These are phyloP conservation scores for Heliconius congener DNA, from an alignment of 1,140 invertebrate genomes.

Conservation along the genomic window DNA sequence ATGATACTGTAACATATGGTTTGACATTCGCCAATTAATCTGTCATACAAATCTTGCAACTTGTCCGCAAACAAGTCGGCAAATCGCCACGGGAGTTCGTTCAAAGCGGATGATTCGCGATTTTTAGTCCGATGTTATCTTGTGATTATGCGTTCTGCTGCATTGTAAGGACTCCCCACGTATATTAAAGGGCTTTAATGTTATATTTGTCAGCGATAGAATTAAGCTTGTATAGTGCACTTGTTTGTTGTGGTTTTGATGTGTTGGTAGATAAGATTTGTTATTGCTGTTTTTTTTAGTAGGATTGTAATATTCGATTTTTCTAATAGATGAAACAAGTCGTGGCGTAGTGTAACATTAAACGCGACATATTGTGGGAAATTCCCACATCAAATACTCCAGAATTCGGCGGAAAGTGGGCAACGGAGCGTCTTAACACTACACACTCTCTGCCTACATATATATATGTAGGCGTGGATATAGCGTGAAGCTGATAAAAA, in stretches of 20 bases:
- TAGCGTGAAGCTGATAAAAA: too few species aligned
- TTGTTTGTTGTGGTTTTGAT: conserved; percentile 20
- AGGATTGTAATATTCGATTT: too few species aligned
- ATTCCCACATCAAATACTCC: too few species aligned
- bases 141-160: conserved; percentile 66
- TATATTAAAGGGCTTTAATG: conserved; percentile 43
- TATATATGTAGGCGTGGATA: too few species aligned
- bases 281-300: neutral
- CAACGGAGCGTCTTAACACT: too few species aligned
- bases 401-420: too few species aligned
- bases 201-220: conserved; percentile 35
- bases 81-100: conserved; percentile 50
- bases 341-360: too few species aligned
- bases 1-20: conserved; percentile 48
- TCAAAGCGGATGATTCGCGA: conserved; percentile 61
- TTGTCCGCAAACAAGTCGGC: conserved; percentile 45
- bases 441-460: too few species aligned
- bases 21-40: conserved; percentile 63
- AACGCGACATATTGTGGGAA: too few species aligned
- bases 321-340: too few species aligned
- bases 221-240: neutral
- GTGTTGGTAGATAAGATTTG: neutral
- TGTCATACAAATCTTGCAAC: conserved; percentile 54
- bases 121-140: conserved; percentile 66
- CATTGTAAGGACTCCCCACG: conserved; percentile 49